These are phyloP conservation scores for Cricetomys ansorgei DNA, from an alignment of 2,113 vertebrate species.

Conservation along the genomic window DNA sequence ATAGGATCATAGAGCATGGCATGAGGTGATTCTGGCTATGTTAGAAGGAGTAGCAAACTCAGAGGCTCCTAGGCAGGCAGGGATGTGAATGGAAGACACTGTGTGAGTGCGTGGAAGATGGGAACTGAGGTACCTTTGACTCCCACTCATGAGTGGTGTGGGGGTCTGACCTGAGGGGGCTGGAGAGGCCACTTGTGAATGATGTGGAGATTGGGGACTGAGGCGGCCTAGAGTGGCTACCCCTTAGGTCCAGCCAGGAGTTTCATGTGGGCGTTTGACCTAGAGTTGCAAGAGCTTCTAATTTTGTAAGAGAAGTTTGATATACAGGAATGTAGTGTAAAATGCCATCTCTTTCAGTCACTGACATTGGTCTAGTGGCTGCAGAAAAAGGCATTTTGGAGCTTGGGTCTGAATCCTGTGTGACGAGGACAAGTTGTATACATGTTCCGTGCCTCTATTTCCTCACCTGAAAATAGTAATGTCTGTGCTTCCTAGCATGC, in stretches of 20 bases:
- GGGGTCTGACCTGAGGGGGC: background rate
- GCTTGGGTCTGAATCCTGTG: background rate
- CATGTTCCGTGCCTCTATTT: background rate
- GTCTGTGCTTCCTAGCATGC: background rate
- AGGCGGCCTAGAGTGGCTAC: background rate
- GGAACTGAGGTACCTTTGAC: background rate
- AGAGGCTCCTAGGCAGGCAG: background rate
- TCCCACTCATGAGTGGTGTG: background rate
- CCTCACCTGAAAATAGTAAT: background rate
- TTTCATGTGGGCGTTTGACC: background rate
- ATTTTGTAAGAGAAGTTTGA: constrained; percentile 4
- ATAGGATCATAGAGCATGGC: background rate
- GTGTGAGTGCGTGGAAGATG: rapidly evolving
- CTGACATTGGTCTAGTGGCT: background rate
- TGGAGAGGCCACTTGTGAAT: background rate
- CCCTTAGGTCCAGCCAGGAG: background rate
- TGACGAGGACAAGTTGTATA: background rate
- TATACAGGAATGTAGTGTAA: background rate
- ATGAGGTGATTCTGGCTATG: background rate
- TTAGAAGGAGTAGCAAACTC: background rate
- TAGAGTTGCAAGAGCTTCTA: background rate
- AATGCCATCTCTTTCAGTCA: background rate
- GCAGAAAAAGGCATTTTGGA: background rate
- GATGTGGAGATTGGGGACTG: background rate
- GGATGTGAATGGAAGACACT: background rate